Percentiles rank a stretch among this genome's conserved stretches.
Evolutionary conservation across 2,113 vertebrate genomes (phyloP).

Genomic region (Albula glossodonta): DNA sequence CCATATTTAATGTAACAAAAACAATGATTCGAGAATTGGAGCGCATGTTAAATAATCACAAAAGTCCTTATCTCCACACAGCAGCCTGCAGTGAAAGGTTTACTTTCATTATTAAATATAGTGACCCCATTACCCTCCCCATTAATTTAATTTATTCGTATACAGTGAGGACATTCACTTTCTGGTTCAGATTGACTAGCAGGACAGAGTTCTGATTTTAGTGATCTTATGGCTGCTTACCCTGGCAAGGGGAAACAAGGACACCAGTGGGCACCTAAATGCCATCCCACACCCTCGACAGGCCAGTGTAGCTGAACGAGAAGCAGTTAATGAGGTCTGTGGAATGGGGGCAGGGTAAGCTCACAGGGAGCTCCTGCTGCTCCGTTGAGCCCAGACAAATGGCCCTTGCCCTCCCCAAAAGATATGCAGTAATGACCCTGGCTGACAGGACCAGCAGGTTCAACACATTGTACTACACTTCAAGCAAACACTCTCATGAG

Average conservation of each 20-base stretch:
- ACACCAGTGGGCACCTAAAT: not conserved
- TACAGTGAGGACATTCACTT: not conserved
- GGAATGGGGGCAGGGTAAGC: not conserved
- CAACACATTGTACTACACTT: not conserved
- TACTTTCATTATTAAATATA: not conserved
- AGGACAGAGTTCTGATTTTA: not conserved
- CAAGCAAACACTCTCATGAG: not conserved
- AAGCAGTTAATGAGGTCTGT: constrained; percentile 11
- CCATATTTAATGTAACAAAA: not conserved
- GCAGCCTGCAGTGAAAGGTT: not conserved
- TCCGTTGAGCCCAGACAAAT: constrained; percentile 22
- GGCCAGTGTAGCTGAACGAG: not conserved
- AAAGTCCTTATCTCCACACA: not conserved
- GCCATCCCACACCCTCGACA: not conserved
- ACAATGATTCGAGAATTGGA: not conserved
- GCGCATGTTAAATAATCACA: not conserved
- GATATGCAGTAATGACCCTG: not conserved
- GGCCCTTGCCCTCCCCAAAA: constrained; percentile 8
- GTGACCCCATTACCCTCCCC: not conserved
- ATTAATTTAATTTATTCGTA: not conserved
- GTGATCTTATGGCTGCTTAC: not conserved
- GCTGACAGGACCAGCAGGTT: not conserved
- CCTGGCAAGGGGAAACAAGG: not conserved
- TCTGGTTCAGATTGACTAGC: not conserved
- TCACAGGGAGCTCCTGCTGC: not conserved